A percentile compares a stretch with the other conserved stretches of the same genome.
Evolutionary conservation across 1,140 invertebrate genomes (phyloP).

Genomic region (Batillaria attramentaria): DNA sequence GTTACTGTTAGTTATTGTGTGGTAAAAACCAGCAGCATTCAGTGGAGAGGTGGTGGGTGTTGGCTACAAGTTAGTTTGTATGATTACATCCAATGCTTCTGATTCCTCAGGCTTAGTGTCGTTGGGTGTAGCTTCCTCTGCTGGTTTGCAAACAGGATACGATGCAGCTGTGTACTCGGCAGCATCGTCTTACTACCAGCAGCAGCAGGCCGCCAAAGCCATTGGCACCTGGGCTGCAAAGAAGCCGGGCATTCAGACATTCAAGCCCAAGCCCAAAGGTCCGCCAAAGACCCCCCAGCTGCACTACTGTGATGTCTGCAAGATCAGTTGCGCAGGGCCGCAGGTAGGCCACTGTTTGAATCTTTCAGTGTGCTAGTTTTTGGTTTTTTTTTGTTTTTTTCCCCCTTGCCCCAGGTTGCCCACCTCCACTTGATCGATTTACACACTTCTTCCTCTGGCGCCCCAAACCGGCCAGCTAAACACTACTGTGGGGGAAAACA

Average conservation of each 20-base stretch:
- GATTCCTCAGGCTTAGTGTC: background rate
- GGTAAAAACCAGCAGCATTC: no score
- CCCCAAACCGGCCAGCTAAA: no score
- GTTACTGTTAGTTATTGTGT: no score
- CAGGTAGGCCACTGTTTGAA: slow-evolving; percentile 75
- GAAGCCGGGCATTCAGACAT: slow-evolving; percentile 73
- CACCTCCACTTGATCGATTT: no score
- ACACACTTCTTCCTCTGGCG: no score
- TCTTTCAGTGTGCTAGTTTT: background rate
- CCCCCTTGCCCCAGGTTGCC: background rate
- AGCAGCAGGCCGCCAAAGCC: slow-evolving; percentile 75
- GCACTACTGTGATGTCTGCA: slow-evolving; percentile 81
- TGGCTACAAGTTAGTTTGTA: no score
- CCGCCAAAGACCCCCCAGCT: slow-evolving; percentile 68
- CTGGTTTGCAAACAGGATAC: no score
- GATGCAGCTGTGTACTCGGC: slow-evolving; percentile 94
- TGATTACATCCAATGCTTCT: background rate
- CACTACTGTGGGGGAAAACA: no score
- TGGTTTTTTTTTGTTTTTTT: slow-evolving; percentile 3
- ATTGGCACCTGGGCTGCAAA: slow-evolving; percentile 75
- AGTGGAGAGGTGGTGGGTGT: no score
- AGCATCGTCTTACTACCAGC: slow-evolving; percentile 92
- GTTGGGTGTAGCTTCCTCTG: no score
- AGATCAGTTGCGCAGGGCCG: slow-evolving; percentile 96
- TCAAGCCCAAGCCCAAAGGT: slow-evolving; percentile 74